Evolutionary conservation across 2,113 vertebrate genomes (phyloP), one percentile per base, ranked within the genome.

Genomic region (Sylvietta virens): DNA sequence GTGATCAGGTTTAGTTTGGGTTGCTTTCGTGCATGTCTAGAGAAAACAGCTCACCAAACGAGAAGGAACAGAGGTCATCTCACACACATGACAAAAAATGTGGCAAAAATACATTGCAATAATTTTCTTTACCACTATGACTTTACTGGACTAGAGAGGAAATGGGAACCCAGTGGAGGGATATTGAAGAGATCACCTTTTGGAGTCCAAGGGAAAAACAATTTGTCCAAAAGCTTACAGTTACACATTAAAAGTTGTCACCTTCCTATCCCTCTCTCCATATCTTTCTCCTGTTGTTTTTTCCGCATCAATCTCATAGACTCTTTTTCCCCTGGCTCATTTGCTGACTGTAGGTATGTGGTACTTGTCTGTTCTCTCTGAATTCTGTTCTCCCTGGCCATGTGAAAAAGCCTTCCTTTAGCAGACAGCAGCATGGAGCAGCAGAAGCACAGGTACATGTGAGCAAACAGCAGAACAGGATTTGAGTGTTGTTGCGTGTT

Each of bases 1-100:
- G 17, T 22, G 31, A 7, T 51, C 28, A 3, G 0, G 50, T 69
- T 69, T 35, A 10, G 35, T 58, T 88, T 40, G 33, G 53, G 47
- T 53, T 48, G 18, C 16, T 71, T 58, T 80, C 12, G 7, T 27
- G 21, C 5, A 0, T 7, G 17, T 3, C 0, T 27, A 16, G 44
- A 44, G 48, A 67, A 90, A 71, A 54, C 16, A 24, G 1, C 17
- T 85, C 35, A 2, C 0, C 16, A 27, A 47, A 67, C 33, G 48
- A 72, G 54, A 31, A 22, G 57, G 77, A 84, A 1, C 30, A 33
- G 65, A 71, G 37, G 48, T 87, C 8, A 5, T 57, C 23, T 65
- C 11, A 26, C 27, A 14, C 7, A 4, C 5, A 3, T 0, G 1
- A 23, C 21, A 27, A 28, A 88, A 77, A 78, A 15, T 13, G 4